These are phyloP conservation scores for Oncorhynchus kisutch DNA, from an alignment of 2,113 vertebrate genomes.

Conservation along the genomic window DNA sequence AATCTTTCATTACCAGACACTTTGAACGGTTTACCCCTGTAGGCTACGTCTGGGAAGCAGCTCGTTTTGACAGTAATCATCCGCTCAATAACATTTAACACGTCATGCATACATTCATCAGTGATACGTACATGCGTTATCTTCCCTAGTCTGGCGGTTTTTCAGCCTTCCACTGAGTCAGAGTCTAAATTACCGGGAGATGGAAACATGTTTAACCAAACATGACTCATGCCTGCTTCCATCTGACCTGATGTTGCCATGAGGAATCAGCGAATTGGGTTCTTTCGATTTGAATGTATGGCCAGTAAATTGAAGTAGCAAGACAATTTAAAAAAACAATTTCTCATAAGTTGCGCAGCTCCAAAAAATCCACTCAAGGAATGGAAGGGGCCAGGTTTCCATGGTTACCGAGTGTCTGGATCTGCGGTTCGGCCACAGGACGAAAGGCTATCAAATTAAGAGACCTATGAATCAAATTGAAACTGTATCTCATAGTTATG, in stretches of 20 bases:
- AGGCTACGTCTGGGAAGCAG: too few relatives aligned
- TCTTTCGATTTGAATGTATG: constrained; percentile 61
- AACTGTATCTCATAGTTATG: constrained; percentile 57
- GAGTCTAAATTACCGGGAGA: too few relatives aligned
- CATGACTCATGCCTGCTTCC: constrained; percentile 39
- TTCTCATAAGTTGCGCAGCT: constrained; percentile 66
- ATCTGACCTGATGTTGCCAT: constrained; percentile 42
- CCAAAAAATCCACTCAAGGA: constrained; percentile 57
- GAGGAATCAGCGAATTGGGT: constrained; percentile 58
- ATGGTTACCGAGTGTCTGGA: constrained; percentile 58
- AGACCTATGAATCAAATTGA: constrained; percentile 57
- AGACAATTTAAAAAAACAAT: constrained; percentile 75
- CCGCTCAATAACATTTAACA: too few relatives aligned
- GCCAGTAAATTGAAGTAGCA: constrained; percentile 68
- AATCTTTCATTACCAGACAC: too few relatives aligned
- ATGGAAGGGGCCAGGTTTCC: constrained; percentile 61
- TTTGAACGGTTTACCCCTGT: too few relatives aligned
- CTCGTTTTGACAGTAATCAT: too few relatives aligned
- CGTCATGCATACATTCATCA: too few relatives aligned
- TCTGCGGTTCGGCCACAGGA: constrained; percentile 37
- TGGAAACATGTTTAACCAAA: constrained; percentile 26
- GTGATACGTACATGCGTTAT: too few relatives aligned
- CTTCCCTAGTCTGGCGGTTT: not conserved
- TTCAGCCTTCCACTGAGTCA: not conserved
- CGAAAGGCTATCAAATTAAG: constrained; percentile 51